Percentiles rank a stretch among this genome's conserved stretches.
phyloP scores from a whole-genome alignment of 1,140 invertebrate genomes.

The Papilio aristodemus region DNA sequence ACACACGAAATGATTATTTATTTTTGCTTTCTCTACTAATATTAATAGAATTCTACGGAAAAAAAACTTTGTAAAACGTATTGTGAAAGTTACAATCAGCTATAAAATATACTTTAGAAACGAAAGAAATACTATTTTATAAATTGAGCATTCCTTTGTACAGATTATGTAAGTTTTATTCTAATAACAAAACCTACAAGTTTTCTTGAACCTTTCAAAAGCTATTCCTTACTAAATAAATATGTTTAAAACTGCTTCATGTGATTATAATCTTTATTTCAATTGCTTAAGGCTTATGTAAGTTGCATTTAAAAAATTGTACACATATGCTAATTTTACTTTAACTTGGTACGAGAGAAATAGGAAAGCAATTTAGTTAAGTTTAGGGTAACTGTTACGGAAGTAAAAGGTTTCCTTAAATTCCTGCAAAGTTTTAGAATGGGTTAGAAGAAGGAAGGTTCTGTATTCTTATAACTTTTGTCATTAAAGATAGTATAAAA shows the following conservation, averaged over 20 bases:
- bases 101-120: too few species aligned
- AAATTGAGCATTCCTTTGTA: neutral
- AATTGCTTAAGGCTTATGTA: neutral
- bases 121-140: too few species aligned
- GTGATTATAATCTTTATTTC: neutral
- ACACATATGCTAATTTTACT: conserved; percentile 10
- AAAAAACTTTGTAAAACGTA: too few species aligned
- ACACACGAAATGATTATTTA: too few species aligned
- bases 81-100: too few species aligned
- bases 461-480: neutral
- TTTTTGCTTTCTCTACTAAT: too few species aligned
- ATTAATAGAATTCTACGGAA: too few species aligned
- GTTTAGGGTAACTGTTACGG: neutral
- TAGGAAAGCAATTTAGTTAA: conserved; percentile 9
- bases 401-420: neutral
- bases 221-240: neutral
- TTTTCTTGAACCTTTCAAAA: neutral
- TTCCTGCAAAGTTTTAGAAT: neutral
- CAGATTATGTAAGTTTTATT: neutral
- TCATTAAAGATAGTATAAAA: neutral
- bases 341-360: neutral
- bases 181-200: neutral
- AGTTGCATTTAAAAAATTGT: neutral
- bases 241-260: neutral
- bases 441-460: neutral